Evolutionary conservation across 2,113 vertebrate species (phyloP).

Genomic region (Colinus virginianus): DNA sequence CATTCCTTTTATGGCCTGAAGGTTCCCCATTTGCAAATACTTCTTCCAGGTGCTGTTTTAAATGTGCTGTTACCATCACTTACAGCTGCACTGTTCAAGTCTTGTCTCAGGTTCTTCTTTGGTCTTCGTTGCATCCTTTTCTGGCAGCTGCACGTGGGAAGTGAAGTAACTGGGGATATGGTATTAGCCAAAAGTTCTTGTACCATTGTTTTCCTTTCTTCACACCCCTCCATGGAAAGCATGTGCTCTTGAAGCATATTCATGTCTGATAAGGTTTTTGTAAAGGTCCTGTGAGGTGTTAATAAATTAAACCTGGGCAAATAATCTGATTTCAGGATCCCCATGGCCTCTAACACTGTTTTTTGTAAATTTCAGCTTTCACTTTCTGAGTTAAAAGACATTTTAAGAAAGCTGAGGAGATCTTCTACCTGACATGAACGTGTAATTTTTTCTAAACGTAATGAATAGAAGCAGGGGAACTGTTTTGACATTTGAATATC

Average conservation of each 20-base stretch:
- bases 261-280: background rate
- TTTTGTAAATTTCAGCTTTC: background rate
- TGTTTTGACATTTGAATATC: constrained; percentile 43
- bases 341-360: background rate
- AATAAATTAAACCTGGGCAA: background rate
- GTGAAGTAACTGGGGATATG: background rate
- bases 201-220: background rate
- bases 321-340: background rate
- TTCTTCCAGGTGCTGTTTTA: background rate
- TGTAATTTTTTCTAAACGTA: background rate
- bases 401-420: background rate
- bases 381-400: background rate
- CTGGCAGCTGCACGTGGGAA: fast-evolving
- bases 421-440: background rate
- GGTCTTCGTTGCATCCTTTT: background rate
- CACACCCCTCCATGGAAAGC: background rate
- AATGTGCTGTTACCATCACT: background rate
- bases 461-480: constrained; percentile 10
- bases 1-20: background rate
- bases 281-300: background rate
- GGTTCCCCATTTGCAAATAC: background rate
- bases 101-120: background rate
- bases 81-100: background rate
- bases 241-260: fast-evolving
- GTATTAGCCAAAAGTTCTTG: background rate